Evolutionary conservation across 2,797 vertebrate species (phyloP), one percentile per base, ranked within the genome.

Genomic region (Nyctalus aviator): DNA sequence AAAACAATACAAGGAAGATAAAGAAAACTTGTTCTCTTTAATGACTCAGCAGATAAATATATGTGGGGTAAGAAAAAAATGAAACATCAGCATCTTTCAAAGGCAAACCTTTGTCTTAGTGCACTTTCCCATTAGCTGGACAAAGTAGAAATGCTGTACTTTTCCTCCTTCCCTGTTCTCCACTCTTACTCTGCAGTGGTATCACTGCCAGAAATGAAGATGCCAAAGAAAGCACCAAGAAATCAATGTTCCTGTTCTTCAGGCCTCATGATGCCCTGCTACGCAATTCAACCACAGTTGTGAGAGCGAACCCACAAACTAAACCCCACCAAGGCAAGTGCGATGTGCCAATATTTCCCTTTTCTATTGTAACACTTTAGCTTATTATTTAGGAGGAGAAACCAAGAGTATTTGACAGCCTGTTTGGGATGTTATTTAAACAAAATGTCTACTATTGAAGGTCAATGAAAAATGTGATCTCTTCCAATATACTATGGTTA

Each of bases 111-210:
- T 98, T 98, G 98, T 97, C 96, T 97, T 97, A 91, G 94, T 97
- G 98, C 97, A 93, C 97, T 97, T 98, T 97, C 90, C 91, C 97
- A 98, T 97, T 97, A 98, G 97, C 96, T 98, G 97, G 96, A 98
- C 98, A 97, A 98, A 97, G 97, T 75, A 98, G 95, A 98, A 98
- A 96, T 91, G 76, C 94, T 94, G 25, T 92, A 78, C 46, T 94
- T 92, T 95, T 87, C 84, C 64, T 88, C 13, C 10, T 8, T 55
- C 37, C 59, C 77, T 57, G 35, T 92, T 94, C 93, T 95, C 68
- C 57, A 64, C 77, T 86, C 86, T 97, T 91, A 69, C 82, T 84
- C 96, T 96, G 93, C 94, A 97, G 46, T 71, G 48, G 93, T 95
- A 59, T 96, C 94, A 93, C 88, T 95, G 94, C 89, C 85, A 97